Evolutionary conservation across 2,113 vertebrate species (phyloP).

Genomic region (Promerops cafer): DNA sequence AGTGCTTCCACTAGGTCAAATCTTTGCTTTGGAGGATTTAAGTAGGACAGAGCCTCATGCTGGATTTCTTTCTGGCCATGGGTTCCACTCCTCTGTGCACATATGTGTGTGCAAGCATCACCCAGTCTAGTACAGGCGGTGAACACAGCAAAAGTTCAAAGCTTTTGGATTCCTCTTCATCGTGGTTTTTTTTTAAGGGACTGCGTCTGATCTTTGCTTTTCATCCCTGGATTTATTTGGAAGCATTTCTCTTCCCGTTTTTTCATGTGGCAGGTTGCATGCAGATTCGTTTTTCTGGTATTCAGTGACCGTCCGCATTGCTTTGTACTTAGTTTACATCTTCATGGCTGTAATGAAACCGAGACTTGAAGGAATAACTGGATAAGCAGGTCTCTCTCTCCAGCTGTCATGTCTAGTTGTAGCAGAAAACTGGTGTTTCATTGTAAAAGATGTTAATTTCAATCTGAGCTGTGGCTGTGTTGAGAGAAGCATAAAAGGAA

Average conservation of each 20-base stretch:
- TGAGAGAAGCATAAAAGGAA: conserved; percentile 72
- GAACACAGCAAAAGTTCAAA: background rate
- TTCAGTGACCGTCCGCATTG: background rate
- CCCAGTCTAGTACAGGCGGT: background rate
- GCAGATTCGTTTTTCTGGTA: background rate
- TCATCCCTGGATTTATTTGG: conserved; percentile 25
- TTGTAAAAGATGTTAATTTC: conserved; percentile 79
- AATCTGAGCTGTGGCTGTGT: conserved; percentile 56
- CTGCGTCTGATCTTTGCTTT: conserved; percentile 33
- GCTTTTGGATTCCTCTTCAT: background rate
- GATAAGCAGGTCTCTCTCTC: conserved; percentile 62
- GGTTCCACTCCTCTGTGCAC: background rate
- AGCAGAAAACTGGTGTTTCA: conserved; percentile 72
- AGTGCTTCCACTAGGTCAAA: background rate
- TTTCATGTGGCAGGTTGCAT: conserved; percentile 16
- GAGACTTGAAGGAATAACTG: conserved; percentile 54
- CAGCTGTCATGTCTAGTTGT: conserved; percentile 69
- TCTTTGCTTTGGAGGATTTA: background rate
- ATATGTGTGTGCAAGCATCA: background rate
- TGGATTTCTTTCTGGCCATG: background rate
- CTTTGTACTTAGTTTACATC: conserved; percentile 47
- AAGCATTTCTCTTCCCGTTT: background rate
- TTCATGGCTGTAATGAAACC: conserved; percentile 32
- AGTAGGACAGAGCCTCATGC: background rate
- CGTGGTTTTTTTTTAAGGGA: background rate